Conservation (phyloP, 2,888 invertebrate species). For the Hanleya hanleyi region DNA sequence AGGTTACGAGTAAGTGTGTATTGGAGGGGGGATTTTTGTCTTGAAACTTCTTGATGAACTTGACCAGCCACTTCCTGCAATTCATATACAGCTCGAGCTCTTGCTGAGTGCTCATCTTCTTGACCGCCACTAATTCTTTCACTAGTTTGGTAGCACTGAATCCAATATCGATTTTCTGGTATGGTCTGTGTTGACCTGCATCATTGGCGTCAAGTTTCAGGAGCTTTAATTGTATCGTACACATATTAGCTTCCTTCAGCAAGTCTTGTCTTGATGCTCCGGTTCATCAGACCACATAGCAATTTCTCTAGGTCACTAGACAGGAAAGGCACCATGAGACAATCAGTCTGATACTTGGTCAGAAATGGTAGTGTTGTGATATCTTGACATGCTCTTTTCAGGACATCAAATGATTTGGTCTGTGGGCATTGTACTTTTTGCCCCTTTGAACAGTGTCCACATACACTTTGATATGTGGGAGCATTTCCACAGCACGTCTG, state of each 20-base stretch:
- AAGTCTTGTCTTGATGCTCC: background rate
- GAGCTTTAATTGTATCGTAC: background rate
- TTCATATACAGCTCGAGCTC: background rate
- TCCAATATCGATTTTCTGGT: background rate
- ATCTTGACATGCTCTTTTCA: background rate
- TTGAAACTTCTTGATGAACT: background rate
- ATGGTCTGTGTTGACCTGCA: background rate
- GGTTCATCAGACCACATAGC: background rate
- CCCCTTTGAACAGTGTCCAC: background rate
- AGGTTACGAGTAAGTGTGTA: background rate
- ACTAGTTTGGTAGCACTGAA: background rate
- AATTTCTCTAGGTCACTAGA: background rate
- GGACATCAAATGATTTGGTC: background rate
- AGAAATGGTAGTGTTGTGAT: conserved; percentile 17
- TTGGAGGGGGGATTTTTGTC: background rate
- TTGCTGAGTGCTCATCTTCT: background rate
- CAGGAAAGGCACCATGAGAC: conserved; percentile 26
- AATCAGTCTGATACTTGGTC: conserved; percentile 27
- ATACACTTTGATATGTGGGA: background rate
- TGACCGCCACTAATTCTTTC: background rate
- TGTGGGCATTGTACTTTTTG: background rate
- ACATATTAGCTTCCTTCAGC: background rate
- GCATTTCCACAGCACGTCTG: background rate
- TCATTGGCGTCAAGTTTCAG: background rate
- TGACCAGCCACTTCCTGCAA: background rate